Percentiles rank a stretch among this genome's conserved stretches.
Conservation (phyloP, 2,888 invertebrate genomes). For the Microchrysa polita region DNA sequence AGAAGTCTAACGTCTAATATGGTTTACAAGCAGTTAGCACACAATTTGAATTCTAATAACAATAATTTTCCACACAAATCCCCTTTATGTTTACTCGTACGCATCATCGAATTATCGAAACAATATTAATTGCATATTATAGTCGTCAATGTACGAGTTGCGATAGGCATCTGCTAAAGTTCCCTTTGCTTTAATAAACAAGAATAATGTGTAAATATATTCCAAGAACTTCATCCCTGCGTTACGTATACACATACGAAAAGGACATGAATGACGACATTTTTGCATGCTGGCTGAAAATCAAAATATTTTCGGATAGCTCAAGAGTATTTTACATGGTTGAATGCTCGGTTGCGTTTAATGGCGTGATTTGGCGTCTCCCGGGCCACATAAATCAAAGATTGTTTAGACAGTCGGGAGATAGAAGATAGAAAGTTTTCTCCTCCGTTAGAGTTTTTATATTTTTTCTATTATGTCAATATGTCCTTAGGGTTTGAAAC, state of each 20-base stretch:
- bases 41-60: constrained; percentile 13
- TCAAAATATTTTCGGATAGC: constrained; percentile 38
- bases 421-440: too few species aligned
- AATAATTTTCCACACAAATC: constrained; percentile 30
- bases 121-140: constrained; percentile 33
- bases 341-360: constrained; percentile 49
- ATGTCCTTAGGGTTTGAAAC: too few species aligned
- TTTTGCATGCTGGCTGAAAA: constrained; percentile 33
- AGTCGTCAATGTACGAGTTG: constrained; percentile 11
- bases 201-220: too few species aligned
- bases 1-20: neutral
- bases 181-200: neutral
- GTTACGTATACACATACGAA: too few species aligned
- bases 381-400: constrained; percentile 35
- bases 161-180: constrained; percentile 33
- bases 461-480: constrained; percentile 15
- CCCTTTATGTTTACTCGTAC: too few species aligned
- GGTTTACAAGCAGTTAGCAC: constrained; percentile 12
- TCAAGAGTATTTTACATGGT: constrained; percentile 36
- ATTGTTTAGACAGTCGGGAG: constrained; percentile 34
- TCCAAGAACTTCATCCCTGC: too few species aligned
- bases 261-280: neutral
- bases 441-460: constrained; percentile 10
- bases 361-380: constrained; percentile 49
- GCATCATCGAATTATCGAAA: constrained; percentile 31